Base-by-base conservation (phyloP, 2,888 invertebrate species). In the Andrena dorsata region DNA sequence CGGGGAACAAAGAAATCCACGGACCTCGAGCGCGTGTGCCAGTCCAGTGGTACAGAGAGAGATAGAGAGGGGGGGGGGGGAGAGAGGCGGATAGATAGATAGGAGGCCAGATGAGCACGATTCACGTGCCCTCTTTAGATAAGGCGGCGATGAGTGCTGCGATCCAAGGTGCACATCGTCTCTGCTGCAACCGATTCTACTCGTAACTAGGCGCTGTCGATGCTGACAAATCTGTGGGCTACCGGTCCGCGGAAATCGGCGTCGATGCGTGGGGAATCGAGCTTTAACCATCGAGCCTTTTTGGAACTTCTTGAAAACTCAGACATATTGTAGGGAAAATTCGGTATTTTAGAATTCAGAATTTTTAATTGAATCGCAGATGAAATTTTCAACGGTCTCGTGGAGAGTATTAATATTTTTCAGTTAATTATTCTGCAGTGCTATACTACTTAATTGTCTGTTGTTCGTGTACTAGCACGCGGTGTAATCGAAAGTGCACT, bases 1-100 rank as follows among this genome's bases (percentile, higher is more conserved):
- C 70, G 73, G 61, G 81, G 84, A 90, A 92, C 92, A 92, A 92
- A 92, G 92, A 89, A 90, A 91, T 90, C 91, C 90, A 90, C 73
- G 32, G 28, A 28, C 7, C 2, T 20, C 35, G 58, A 16, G 51
- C 76, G 49, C 58, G 69, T 26, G 49, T 13, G 64, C 20, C 10
- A 41, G 35, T n/a, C 13, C 47, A 58, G 35, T 20, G 10, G 26
- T 4, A 26, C 10, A 26, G 56, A 23, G 23, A 4, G 8, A 23
- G 10, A 10, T 0, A 47, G 61, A 51, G 64, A 26, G n/a, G 58
- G n/a, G 0, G 58, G 20, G 8, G 0, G 20, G 3, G 26, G 26
- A 4, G 56, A 10, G 23, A 10, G 20, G 10, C 26, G 56, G 56
- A 53, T 65, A 47, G 64, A 35, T 23, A 69, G 74, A 76, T 69